These are phyloP conservation scores for Anastatus disparis DNA, from an alignment of 1,140 invertebrate genomes.

Conservation along the genomic window DNA sequence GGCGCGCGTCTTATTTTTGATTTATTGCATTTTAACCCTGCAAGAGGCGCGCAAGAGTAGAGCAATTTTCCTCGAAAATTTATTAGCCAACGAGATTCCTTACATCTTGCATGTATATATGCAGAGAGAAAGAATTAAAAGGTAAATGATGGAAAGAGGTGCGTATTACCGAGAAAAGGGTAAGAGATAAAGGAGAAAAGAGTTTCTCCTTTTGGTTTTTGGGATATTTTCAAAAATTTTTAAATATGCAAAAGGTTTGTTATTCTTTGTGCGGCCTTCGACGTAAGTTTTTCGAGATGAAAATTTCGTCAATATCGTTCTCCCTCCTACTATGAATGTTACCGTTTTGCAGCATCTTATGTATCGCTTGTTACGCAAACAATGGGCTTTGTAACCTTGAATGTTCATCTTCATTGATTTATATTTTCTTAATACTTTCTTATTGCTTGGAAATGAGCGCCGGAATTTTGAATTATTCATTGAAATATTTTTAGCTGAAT, in stretches of 20 bases:
- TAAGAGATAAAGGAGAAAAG: too few species aligned
- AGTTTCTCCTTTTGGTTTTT: conserved; percentile 1
- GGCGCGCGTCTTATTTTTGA: not conserved
- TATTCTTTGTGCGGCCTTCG: not conserved
- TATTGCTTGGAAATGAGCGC: too few species aligned
- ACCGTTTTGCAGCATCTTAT: conserved; percentile 28
- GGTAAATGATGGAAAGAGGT: not conserved
- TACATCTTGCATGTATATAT: too few species aligned
- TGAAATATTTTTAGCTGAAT: too few species aligned
- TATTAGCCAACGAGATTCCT: conserved; percentile 20
- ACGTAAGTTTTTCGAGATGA: not conserved
- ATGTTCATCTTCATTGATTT: not conserved
- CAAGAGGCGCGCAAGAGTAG: conserved; percentile 6
- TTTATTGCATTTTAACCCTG: not conserved
- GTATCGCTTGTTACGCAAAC: conserved; percentile 23
- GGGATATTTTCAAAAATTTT: too few species aligned
- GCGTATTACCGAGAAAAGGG: conserved; percentile 5
- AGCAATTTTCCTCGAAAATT: conserved; percentile 20
- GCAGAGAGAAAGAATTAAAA: conserved; percentile 17
- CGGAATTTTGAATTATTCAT: too few species aligned
- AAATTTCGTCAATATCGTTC: too few species aligned
- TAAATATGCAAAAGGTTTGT: too few species aligned
- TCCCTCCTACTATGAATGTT: too few species aligned
- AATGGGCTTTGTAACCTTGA: conserved; percentile 22
- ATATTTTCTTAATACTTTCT: too few species aligned